Evolutionary conservation across 2,113 vertebrate genomes (phyloP).

Genomic region (Cyanoramphus novaezelandiae): DNA sequence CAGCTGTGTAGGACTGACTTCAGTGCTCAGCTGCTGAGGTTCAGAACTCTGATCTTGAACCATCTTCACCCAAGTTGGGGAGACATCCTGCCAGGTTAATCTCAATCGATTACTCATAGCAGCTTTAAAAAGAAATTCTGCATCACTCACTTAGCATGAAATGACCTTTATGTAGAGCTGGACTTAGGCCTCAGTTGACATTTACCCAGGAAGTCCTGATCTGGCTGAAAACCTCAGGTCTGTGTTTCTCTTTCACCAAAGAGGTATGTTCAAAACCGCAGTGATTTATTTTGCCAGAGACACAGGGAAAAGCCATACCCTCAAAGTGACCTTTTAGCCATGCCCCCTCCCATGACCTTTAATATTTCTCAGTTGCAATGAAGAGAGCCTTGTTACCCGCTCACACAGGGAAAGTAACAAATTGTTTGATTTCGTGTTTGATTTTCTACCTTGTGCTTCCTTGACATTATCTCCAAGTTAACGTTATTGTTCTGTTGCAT

Average conservation of each 20-base stretch:
- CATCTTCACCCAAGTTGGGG: neutral
- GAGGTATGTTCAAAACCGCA: neutral
- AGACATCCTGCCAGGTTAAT: neutral
- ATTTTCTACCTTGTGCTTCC: neutral
- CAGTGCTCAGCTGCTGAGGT: neutral
- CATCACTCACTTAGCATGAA: neutral
- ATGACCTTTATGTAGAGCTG: neutral
- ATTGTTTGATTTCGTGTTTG: neutral
- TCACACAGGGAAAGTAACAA: neutral
- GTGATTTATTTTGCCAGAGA: neutral
- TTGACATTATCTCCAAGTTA: accelerated
- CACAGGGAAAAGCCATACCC: neutral
- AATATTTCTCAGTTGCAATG: neutral
- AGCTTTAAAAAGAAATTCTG: neutral
- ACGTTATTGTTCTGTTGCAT: neutral
- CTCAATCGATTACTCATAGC: neutral
- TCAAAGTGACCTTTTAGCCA: neutral
- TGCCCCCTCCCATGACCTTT: neutral
- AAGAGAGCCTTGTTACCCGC: neutral
- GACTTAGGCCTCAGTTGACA: neutral
- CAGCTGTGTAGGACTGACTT: neutral
- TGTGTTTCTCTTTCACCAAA: neutral
- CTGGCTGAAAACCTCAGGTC: neutral
- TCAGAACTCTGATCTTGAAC: neutral
- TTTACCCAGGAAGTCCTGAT: neutral